A percentile compares a stretch with the other conserved stretches of the same genome.
Evolutionary conservation across 2,113 vertebrate genomes (phyloP).

Genomic region (Plecotus auritus): DNA sequence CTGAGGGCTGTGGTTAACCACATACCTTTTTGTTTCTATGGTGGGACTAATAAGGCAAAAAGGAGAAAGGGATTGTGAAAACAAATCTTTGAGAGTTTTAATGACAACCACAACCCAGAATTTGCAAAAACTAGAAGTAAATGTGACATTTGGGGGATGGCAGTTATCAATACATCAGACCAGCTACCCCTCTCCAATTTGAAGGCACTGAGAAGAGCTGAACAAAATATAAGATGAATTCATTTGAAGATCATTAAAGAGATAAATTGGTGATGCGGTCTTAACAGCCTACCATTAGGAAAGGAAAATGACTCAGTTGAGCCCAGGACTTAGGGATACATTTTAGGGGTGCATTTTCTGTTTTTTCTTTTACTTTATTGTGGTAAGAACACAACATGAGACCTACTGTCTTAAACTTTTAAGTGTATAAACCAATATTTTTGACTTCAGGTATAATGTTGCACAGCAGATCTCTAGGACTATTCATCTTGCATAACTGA

Average conservation of each 20-base stretch:
- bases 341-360: background rate
- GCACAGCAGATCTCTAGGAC: background rate
- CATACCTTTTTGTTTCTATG: background rate
- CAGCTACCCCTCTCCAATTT: background rate
- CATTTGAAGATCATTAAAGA: background rate
- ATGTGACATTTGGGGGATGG: background rate
- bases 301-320: background rate
- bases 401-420: background rate
- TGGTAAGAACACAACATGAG: background rate
- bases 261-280: background rate
- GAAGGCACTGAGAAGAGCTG: background rate
- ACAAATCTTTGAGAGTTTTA: background rate
- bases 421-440: background rate
- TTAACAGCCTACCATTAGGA: background rate
- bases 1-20: background rate
- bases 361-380: background rate
- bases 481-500: background rate
- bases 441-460: background rate
- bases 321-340: background rate
- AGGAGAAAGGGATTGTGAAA: background rate
- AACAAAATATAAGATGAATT: background rate
- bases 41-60: background rate
- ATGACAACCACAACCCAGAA: background rate
- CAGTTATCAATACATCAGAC: background rate
- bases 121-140: background rate